Evolutionary conservation across 1,140 invertebrate genomes (phyloP), one percentile per base, ranked within the genome.

Genomic region (Pentalonia nigronervosa): DNA sequence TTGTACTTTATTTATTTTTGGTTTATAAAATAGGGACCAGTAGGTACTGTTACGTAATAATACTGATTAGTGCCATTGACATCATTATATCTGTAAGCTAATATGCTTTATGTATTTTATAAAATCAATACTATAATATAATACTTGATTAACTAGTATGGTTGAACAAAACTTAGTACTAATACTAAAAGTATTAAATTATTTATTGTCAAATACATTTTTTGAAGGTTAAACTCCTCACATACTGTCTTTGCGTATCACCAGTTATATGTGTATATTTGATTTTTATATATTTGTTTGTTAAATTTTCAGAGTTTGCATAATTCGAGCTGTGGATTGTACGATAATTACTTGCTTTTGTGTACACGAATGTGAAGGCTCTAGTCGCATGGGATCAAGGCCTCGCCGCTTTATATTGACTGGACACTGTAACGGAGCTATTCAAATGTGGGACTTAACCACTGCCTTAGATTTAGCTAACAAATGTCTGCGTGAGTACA

Each of bases 391-490:
- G 97, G 98, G 98, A 7, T 98, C 98, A 25, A 96, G 98, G 93
- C 98, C 98, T 3, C 96, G 98, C 23, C 95, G 99, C 94, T 98
- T 99, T 94, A 97, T 99, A 94, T 98, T 99, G 94, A 99, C 99
- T 34, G 99, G 99, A 11, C 99, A 99, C 95, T 97, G 97, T 34
- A 99, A 98, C 95, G 99, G 99, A 88, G 97, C 97, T 90, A 97
- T 99, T 94, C 99, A 99, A 96, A 99, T 99, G 98, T 99, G 99
- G 99, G 99, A 99, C 96, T 96, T 99, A 56, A 99, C 98, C 7
- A 99, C 98, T 21, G 99, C 98, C 87, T 95, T 99, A 36, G 98
- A 99, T 95, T 96, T 97, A 93, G 96, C 97, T 94, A 95, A 96
- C 94, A 97, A 97, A 96, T 89, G 48, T 50, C 36, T 93, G 17